Percentiles rank a stretch among this genome's conserved stretches.
These are phyloP conservation scores for Sander lucioperca DNA, from an alignment of 2,113 vertebrate genomes.

Conservation along the genomic window DNA sequence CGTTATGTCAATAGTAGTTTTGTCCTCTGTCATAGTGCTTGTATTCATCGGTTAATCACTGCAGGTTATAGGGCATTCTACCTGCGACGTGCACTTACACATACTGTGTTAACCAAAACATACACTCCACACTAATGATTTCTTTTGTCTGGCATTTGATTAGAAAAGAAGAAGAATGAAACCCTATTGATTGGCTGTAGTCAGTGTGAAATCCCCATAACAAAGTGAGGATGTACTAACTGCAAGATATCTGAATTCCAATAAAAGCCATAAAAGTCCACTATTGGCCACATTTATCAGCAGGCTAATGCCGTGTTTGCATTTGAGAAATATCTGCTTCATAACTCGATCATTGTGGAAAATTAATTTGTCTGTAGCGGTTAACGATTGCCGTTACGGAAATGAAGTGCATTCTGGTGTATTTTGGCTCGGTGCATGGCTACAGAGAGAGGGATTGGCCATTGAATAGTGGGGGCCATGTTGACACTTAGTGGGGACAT, in stretches of 20 bases:
- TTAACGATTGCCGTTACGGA: slow-evolving; percentile 26
- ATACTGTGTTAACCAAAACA: slow-evolving; percentile 5
- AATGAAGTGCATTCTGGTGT: slow-evolving; percentile 27
- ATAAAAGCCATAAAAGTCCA: slow-evolving; percentile 21
- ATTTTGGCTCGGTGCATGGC: slow-evolving; percentile 16
- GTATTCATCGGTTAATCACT: not conserved
- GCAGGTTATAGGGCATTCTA: not conserved
- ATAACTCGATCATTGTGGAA: slow-evolving; percentile 11
- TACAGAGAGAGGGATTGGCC: slow-evolving; percentile 2
- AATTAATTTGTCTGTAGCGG: not conserved
- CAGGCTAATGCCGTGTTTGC: slow-evolving; percentile 28
- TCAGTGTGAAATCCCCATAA: not conserved
- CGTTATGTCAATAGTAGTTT: not conserved
- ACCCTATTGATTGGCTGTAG: slow-evolving; percentile 12
- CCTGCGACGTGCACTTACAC: not conserved
- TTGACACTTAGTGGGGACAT: slow-evolving; percentile 57
- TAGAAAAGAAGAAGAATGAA: slow-evolving; percentile 25
- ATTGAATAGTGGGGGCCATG: slow-evolving; percentile 27
- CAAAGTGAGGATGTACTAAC: slow-evolving; percentile 9
- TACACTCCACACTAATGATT: not conserved
- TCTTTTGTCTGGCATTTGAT: not conserved
- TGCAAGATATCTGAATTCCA: slow-evolving; percentile 12
- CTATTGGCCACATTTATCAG: slow-evolving; percentile 14
- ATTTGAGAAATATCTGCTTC: slow-evolving; percentile 21
- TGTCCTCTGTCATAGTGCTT: not conserved